Percentiles rank a stretch among this genome's conserved stretches.
Conservation (phyloP, 2,797 vertebrate genomes). For the Saxicola maurus region DNA sequence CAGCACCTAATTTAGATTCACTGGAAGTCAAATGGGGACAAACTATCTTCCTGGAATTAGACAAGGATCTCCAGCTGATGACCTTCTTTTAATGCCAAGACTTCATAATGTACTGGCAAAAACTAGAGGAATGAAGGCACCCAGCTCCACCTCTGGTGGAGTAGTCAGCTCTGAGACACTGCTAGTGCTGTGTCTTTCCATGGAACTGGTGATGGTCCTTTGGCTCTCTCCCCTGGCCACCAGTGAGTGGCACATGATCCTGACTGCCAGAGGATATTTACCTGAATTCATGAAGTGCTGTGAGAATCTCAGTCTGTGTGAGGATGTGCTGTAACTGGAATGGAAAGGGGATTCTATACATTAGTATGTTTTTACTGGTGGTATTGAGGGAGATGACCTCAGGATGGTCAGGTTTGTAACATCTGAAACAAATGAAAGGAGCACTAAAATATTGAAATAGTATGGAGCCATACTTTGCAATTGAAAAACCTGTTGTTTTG, state of each 20-base stretch:
- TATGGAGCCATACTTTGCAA: not conserved
- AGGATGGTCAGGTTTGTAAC: not conserved
- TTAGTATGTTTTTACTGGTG: not conserved
- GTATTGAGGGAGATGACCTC: not conserved
- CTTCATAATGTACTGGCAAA: not conserved
- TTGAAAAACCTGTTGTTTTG: not conserved
- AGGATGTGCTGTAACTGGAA: not conserved
- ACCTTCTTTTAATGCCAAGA: not conserved
- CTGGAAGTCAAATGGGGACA: constrained; percentile 16
- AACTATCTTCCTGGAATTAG: not conserved
- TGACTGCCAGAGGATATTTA: not conserved
- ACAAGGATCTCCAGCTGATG: not conserved
- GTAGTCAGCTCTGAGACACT: fast-evolving
- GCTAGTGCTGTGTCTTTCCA: fast-evolving
- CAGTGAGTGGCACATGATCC: fast-evolving
- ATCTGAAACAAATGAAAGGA: not conserved
- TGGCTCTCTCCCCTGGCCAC: constrained; percentile 23
- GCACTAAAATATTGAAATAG: not conserved
- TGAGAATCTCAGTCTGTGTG: fast-evolving
- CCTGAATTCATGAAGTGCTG: not conserved
- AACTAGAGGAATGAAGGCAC: not conserved
- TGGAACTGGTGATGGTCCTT: fast-evolving
- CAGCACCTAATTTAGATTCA: not conserved
- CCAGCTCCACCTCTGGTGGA: fast-evolving
- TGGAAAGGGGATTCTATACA: not conserved